Evolutionary conservation across 1,140 invertebrate species (phyloP).

Genomic region (Hormaphis cornu): DNA sequence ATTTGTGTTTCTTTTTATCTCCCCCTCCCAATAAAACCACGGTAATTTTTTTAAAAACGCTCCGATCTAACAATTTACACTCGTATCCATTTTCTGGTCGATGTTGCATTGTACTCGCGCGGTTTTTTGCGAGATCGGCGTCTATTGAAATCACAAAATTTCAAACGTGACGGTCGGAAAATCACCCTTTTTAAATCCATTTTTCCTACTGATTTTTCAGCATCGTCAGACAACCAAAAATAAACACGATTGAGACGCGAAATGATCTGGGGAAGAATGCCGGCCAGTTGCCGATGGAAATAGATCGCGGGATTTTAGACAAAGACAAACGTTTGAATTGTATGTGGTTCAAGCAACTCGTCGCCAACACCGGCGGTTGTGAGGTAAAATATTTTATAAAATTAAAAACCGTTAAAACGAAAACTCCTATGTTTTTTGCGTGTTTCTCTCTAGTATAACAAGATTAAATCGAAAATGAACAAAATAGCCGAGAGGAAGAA

Average conservation of each 20-base stretch:
- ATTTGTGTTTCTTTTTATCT: too few relatives aligned
- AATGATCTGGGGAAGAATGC: not conserved
- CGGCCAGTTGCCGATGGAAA: not conserved
- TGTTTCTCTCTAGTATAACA: not conserved
- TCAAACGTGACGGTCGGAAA: too few relatives aligned
- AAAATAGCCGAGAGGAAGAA: not conserved
- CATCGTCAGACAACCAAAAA: not conserved
- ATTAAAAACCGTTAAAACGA: not conserved
- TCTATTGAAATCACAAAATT: too few relatives aligned
- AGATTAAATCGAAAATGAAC: not conserved
- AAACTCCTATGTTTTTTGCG: not conserved
- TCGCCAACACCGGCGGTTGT: not conserved
- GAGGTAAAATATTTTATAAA: not conserved
- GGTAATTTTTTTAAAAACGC: too few relatives aligned
- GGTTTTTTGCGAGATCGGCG: too few relatives aligned
- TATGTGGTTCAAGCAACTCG: not conserved
- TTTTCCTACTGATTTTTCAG: not conserved
- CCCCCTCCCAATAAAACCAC: too few relatives aligned
- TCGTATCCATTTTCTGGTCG: too few relatives aligned
- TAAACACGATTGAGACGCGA: not conserved
- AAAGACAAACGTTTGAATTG: conserved; percentile 3
- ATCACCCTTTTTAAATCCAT: not conserved
- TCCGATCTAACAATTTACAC: too few relatives aligned
- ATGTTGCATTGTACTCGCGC: too few relatives aligned
- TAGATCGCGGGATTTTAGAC: not conserved